phyloP scores from a whole-genome alignment of 1,140 invertebrate genomes.

The Gryllus bimaculatus region DNA sequence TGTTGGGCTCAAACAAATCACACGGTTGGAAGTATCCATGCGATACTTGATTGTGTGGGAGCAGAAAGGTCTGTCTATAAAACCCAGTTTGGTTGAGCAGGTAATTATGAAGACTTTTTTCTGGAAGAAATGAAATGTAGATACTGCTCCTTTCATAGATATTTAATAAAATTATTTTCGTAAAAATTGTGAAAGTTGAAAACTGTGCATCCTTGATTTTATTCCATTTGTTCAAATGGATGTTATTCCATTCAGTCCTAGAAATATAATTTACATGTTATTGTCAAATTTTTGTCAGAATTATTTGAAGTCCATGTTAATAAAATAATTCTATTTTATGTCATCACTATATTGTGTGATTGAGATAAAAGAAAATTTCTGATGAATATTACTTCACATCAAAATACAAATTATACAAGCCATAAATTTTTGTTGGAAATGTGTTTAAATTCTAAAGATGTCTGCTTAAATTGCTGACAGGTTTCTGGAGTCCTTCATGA shows the following conservation, averaged over 20 bases:
- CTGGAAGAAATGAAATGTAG: neutral
- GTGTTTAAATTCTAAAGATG: neutral
- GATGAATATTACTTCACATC: neutral
- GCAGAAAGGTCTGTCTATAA: conserved; percentile 28
- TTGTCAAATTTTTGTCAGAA: no score
- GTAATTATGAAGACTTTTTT: conserved; percentile 28
- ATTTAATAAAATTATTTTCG: conserved; percentile 24
- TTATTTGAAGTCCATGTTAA: no score
- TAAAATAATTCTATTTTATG: no score
- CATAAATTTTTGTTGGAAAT: neutral
- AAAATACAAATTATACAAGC: neutral
- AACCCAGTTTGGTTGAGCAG: conserved; percentile 35
- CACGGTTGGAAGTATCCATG: conserved; percentile 68
- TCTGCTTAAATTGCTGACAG: conserved; percentile 17
- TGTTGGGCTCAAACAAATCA: conserved; percentile 60
- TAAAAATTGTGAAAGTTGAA: neutral
- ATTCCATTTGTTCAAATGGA: no score
- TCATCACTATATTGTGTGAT: no score
- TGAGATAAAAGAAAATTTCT: neutral
- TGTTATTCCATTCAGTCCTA: no score
- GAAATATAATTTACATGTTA: no score
- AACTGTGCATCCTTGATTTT: neutral
- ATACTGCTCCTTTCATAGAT: neutral
- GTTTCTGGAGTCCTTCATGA: conserved; percentile 63
- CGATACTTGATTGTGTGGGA: conserved; percentile 59